Base-by-base conservation (phyloP, 2,888 invertebrate genomes). In the Digitonthophagus gazella region DNA sequence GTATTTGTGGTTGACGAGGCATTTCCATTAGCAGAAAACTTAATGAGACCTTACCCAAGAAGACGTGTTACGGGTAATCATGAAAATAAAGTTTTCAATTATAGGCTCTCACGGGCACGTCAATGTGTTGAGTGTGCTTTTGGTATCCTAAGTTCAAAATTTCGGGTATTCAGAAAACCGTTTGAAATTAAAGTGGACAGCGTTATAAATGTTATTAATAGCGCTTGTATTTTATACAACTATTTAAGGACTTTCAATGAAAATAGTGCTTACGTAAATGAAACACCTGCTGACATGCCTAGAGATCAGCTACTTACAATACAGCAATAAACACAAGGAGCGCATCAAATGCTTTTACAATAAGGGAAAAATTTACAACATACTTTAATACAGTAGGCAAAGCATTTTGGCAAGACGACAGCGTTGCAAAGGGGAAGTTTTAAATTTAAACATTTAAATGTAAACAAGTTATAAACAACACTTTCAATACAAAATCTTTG, bases 1-100 rank as follows among this genome's bases (percentile, higher is more conserved):
- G 67, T 70, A n/a, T 65, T 67, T 64, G 44, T 67, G 15, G 69
- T 69, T 15, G 69, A 71, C 20, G 65, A 67, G 64, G 71, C 69
- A 18, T 71, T 71, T 69, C 67, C 67, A 8, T 64, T 71, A 58
- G 11, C 56, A 56, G 22, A 66, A 16, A 18, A 71, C n/a, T n/a
- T n/a, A n/a, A n/a, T n/a, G n/a, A n/a, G n/a, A n/a, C n/a, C n/a
- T n/a, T n/a, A n/a, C n/a, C 68, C 68, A 64, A 63, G 57, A 68
- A 22, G 56, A 15, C 57, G 61, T 15, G 67, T 69, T 19, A 18
- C 58, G 54, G 67, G 55, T 55, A 61, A 68, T 63, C n/a, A 63
- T 11, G 66, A 15, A 61, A 65, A 71, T n/a, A n/a, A n/a, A n/a
- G n/a, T n/a, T n/a, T n/a, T n/a, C n/a, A n/a, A n/a, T n/a, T n/a